These are phyloP conservation scores for Taenioides sp. DNA, from an alignment of 2,797 vertebrate species.

Conservation along the genomic window DNA sequence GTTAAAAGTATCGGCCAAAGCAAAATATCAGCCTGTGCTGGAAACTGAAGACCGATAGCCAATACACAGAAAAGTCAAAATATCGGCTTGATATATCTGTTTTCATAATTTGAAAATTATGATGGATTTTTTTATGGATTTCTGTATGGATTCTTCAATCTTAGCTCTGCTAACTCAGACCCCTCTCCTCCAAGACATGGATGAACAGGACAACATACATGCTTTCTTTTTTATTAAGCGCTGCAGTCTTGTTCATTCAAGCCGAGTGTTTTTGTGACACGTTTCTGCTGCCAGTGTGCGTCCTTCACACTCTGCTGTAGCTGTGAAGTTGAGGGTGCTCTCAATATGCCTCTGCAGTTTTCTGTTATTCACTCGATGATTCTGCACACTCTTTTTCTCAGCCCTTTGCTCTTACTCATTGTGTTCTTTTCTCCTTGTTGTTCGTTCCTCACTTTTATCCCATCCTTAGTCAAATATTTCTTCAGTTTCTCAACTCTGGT, in stretches of 20 bases:
- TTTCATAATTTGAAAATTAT: no score
- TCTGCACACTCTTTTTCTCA: slow-evolving; percentile 39
- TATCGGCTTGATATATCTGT: no score
- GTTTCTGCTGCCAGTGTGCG: slow-evolving; percentile 9
- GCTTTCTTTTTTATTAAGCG: not conserved
- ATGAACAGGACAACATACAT: not conserved
- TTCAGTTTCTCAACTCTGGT: not conserved
- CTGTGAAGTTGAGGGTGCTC: slow-evolving; percentile 58
- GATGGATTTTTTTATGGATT: no score
- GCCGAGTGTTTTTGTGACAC: slow-evolving; percentile 4
- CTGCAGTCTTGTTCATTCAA: not conserved
- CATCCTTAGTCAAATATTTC: slow-evolving; percentile 15
- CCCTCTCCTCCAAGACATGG: not conserved
- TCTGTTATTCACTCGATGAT: slow-evolving; percentile 55
- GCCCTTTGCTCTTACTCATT: slow-evolving; percentile 51
- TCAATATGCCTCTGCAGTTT: slow-evolving; percentile 61
- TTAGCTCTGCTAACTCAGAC: not conserved
- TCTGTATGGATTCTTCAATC: no score
- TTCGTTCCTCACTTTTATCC: slow-evolving; percentile 43
- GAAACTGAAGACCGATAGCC: no score
- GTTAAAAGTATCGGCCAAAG: no score
- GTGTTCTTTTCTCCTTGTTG: slow-evolving; percentile 33
- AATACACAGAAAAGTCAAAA: no score
- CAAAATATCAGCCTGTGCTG: no score
- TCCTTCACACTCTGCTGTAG: slow-evolving; percentile 36